Base-by-base conservation (phyloP, 2,797 vertebrate species). In the Melanotaenia boesemani region DNA sequence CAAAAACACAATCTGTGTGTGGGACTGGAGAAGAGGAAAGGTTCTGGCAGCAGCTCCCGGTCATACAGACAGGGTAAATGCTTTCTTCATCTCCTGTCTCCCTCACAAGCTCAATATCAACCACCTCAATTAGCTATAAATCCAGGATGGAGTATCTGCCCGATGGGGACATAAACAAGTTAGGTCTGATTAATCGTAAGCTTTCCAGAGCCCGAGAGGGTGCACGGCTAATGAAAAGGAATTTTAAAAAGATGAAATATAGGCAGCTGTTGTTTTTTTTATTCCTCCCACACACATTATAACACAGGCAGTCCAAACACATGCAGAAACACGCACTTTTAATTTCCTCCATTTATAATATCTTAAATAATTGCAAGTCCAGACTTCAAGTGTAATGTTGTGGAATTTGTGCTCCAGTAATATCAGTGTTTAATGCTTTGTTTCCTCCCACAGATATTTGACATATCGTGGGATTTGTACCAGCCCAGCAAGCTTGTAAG, bases 391-490 rank as follows among this genome's bases (percentile, higher is more conserved):
- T 54, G 12, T 66, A 26, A 59, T 73, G 46, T 63, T 41, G 9
- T 55, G 24, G 16, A 65, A 32, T 50, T 76, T 67, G 16, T 57
- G 32, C 22, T 32, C 50, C 30, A 56, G 46, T 18, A 57, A 60
- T 67, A 7, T 4, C 10, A 16, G 46, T 62, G 15, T 78, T 66
- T 77, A 73, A 83, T 78, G 32, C 59, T 6, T 39, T 76, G 70
- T 79, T 72, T 82, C 86, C 86, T 67, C 86, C 86, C 79, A 70
- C 94, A 99, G 98, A 99, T 99, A 95, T 99, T 99, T 94, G 98
- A 99, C 94, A 97, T 99, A 93, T 98, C 98, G 48, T 99, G 98
- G 98, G 98, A 99, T 94, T 93, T 99, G 89, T 99, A 98, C 91
- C 98, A 99, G 91, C 96, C 97, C 66, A 98, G 96, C 95, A 99